phyloP scores from a whole-genome alignment of 2,888 invertebrate genomes.

The Lasioglossum pauxillum region DNA sequence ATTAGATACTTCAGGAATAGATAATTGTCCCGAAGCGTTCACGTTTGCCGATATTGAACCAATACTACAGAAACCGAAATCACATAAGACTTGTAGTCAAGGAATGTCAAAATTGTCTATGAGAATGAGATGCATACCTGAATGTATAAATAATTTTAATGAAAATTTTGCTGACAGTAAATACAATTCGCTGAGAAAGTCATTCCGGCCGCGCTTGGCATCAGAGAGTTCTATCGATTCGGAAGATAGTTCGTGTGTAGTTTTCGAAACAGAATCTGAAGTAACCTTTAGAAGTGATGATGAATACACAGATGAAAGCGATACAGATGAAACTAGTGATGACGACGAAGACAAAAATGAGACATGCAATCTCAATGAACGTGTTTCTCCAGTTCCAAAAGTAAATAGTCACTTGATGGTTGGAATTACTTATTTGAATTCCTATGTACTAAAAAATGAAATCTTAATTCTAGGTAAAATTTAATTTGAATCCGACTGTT shows the following conservation, averaged over 20 bases:
- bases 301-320: conserved; percentile 49
- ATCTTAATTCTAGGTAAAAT: conserved; percentile 85
- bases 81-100: conserved; percentile 14
- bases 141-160: conserved; percentile 39
- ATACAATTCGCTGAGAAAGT: conserved; percentile 39
- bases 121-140: conserved; percentile 66
- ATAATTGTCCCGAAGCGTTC: conserved; percentile 39
- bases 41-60: conserved; percentile 63
- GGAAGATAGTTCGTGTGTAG: conserved; percentile 78
- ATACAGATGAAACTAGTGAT: conserved; percentile 41
- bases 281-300: conserved; percentile 58
- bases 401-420: conserved; percentile 29
- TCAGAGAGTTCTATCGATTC: conserved; percentile 80
- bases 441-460: conserved; percentile 26
- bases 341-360: conserved; percentile 32
- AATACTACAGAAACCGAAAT: conserved; percentile 57
- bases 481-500: conserved; percentile 84
- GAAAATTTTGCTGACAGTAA: conserved; percentile 30
- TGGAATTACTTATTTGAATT: conserved; percentile 5
- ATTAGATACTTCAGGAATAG: conserved; percentile 13
- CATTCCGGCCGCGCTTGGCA: conserved; percentile 63
- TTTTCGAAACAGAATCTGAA: conserved; percentile 74
- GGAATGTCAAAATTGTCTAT: conserved; percentile 43
- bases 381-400: conserved; percentile 26
- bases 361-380: conserved; percentile 6